Conservation (phyloP, 1,140 invertebrate genomes). For the Eupristina koningsbergeri region DNA sequence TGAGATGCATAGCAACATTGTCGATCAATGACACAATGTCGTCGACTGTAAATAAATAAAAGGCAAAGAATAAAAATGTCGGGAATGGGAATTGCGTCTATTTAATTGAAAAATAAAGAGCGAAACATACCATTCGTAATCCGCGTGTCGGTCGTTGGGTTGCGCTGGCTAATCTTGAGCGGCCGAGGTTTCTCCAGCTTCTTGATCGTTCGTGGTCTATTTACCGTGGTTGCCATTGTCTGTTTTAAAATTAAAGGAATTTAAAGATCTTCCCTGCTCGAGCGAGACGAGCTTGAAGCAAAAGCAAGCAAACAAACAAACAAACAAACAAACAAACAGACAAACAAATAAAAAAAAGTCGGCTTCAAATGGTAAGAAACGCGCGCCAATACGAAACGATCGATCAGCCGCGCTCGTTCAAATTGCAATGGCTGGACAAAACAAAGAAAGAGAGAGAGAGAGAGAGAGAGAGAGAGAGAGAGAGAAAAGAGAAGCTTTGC, state of each 20-base stretch:
- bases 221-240: constrained; percentile 68
- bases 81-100: constrained; percentile 47
- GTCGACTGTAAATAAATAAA: constrained; percentile 73
- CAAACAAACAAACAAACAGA: too few species aligned
- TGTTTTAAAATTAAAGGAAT: constrained; percentile 11
- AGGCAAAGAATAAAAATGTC: constrained; percentile 68
- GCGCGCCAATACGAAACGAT: too few species aligned
- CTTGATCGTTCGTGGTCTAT: constrained; percentile 75
- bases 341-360: background rate
- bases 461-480: too few species aligned
- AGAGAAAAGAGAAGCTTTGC: too few species aligned
- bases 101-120: constrained; percentile 29
- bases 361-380: too few species aligned
- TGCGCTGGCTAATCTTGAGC: constrained; percentile 75
- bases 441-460: background rate
- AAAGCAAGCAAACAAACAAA: too few species aligned
- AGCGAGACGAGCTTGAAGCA: too few species aligned
- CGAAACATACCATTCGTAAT: constrained; percentile 66
- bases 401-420: too few species aligned
- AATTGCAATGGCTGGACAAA: too few species aligned
- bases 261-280: too few species aligned
- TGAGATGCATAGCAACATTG: constrained; percentile 79
- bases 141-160: constrained; percentile 69
- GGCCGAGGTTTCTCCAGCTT: constrained; percentile 83
- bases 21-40: constrained; percentile 82